Base-by-base conservation (phyloP, 2,888 invertebrate genomes). In the Drosophila paranaensis region DNA sequence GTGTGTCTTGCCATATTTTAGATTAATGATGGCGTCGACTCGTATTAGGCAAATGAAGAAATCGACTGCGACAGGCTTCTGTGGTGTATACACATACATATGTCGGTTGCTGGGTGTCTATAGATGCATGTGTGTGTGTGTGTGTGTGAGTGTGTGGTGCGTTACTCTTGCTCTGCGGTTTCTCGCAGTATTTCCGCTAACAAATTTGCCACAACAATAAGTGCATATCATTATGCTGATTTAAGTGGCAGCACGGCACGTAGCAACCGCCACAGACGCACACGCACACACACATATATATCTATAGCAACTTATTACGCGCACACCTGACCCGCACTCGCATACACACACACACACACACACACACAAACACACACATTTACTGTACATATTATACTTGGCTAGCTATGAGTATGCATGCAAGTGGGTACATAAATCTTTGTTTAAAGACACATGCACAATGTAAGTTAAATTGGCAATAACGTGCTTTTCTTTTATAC, bases 401-500 rank as follows among this genome's bases (percentile, higher is more conserved):
- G 64, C 62, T 65, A 60, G 80, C 64, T 79, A 71, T 67, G 64
- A 74, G 74, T 82, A 64, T 81, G 85, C 88, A 87, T 87, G 89
- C 84, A 85, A 85, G 88, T 87, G 89, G 84, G 84, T 89, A 89
- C 89, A 85, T 85, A 85, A 85, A 85, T 85, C 84, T 85, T 89
- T 85, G 89, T 85, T 85, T 85, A 85, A 85, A 85, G 84, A 85
- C 84, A 85, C 84, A 85, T 85, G 84, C 84, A 85, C 89, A 85
- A 85, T 85, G 84, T 85, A 85, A 85, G 89, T 85, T 85, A 85
- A 85, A 85, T 85, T 85, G 84, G 88, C 84, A 85, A 85, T 85
- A 85, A 85, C 89, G 84, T 84, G 89, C 89, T 85, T 84, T 88
- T 87, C 83, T 85, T 89, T 84, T 79, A 87, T 83, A 88, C 75